These are phyloP conservation scores for Zoanthus sansibaricus DNA, from an alignment of 92 coral and sea anemone species.

Conservation along the genomic window DNA sequence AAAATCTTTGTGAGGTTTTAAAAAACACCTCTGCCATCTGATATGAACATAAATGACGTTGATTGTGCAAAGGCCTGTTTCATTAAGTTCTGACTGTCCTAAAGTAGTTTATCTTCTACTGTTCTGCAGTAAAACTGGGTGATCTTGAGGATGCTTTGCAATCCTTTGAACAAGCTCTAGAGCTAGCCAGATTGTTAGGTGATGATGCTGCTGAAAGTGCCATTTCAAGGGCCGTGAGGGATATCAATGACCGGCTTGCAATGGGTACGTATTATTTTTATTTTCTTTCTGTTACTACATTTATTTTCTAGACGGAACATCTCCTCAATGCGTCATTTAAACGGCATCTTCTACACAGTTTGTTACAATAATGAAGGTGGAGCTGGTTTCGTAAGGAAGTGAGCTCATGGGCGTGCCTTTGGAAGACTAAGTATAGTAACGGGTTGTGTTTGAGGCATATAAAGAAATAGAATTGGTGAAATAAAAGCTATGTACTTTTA, in stretches of 20 bases:
- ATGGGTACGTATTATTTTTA: slow-evolving; percentile 67
- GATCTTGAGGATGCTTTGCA: slow-evolving; percentile 91
- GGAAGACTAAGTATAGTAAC: no score
- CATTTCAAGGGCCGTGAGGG: slow-evolving; percentile 91
- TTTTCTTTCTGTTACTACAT: background rate
- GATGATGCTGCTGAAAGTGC: slow-evolving; percentile 98
- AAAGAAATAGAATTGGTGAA: no score
- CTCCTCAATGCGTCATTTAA: background rate
- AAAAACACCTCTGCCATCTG: no score
- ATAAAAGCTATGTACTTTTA: no score
- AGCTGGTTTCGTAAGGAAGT: no score
- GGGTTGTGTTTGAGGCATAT: background rate
- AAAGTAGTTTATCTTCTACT: slow-evolving; percentile 3
- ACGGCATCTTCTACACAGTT: background rate
- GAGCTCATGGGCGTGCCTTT: no score
- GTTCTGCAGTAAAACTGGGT: slow-evolving; percentile 84
- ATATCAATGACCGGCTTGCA: slow-evolving; percentile 92
- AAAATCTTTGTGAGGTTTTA: no score
- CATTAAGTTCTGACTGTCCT: background rate
- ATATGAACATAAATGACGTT: no score
- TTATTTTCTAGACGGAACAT: background rate
- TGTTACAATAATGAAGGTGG: no score
- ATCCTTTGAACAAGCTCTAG: slow-evolving; percentile 95
- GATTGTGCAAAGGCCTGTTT: no score
- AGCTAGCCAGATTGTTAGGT: slow-evolving; percentile 87